Percentiles rank a stretch among this genome's conserved stretches.
Conservation (phyloP, 2,888 invertebrate genomes). For the Lampropteryx suffumata region DNA sequence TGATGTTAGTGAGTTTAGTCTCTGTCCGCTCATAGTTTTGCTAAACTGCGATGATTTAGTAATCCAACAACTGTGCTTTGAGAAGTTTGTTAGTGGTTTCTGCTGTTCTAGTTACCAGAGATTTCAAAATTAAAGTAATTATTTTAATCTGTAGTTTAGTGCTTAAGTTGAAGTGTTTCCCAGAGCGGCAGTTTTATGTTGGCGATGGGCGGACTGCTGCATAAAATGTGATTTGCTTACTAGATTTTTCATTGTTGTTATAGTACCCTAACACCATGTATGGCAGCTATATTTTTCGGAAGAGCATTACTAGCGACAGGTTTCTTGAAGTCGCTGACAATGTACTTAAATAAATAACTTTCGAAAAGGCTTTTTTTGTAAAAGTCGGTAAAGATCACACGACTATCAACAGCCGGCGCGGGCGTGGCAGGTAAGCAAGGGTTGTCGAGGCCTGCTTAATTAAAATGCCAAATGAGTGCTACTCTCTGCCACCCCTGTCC, state of each 20-base stretch:
- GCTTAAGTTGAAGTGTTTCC: conserved; percentile 17
- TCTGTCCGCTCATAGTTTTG: conserved; percentile 17
- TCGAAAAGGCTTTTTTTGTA: not conserved
- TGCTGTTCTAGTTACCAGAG: conserved; percentile 39
- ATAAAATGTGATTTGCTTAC: not conserved
- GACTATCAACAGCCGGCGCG: conserved; percentile 10
- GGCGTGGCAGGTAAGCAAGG: conserved; percentile 35
- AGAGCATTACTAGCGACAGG: too few relatives aligned
- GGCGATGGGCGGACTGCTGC: conserved; percentile 3
- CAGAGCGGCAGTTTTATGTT: conserved; percentile 16
- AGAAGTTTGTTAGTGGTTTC: conserved; percentile 35
- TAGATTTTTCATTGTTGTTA: not conserved
- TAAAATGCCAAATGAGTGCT: conserved; percentile 61
- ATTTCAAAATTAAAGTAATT: conserved; percentile 29
- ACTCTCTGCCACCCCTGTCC: conserved; percentile 28
- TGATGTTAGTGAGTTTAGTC: conserved; percentile 11
- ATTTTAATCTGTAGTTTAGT: conserved; percentile 36
- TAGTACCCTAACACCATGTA: too few relatives aligned
- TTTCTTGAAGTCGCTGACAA: too few relatives aligned
- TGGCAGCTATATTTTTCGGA: too few relatives aligned
- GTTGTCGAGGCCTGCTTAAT: conserved; percentile 46
- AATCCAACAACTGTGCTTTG: conserved; percentile 45
- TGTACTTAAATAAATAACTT: too few relatives aligned
- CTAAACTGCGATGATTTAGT: conserved; percentile 39
- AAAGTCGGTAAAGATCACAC: not conserved